Conservation (phyloP, 2,797 vertebrate genomes). For the Gadopsis bispinosus region DNA sequence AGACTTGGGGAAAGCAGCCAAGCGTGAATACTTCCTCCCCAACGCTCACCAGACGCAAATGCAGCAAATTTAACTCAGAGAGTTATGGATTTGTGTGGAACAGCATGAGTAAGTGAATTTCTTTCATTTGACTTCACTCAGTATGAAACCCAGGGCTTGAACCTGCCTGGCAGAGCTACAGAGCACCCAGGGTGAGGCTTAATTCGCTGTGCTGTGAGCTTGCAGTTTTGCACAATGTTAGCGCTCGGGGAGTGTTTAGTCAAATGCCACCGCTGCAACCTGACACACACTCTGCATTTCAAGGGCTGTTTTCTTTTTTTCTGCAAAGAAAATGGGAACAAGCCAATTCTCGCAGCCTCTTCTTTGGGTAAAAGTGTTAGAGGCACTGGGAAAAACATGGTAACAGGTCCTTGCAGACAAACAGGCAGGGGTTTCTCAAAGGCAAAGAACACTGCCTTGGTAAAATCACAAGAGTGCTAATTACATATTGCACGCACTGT, state of each 20-base stretch:
- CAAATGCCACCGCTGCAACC: constrained; percentile 54
- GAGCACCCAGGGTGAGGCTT: constrained; percentile 55
- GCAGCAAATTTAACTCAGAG: constrained; percentile 64
- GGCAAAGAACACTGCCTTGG: constrained; percentile 50
- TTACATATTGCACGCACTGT: constrained; percentile 65
- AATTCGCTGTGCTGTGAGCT: constrained; percentile 53
- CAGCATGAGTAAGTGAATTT: constrained; percentile 75
- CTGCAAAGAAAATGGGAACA: background rate
- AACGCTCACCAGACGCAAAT: constrained; percentile 60
- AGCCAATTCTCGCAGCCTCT: constrained; percentile 36
- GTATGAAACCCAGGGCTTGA: constrained; percentile 64
- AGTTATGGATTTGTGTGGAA: constrained; percentile 67
- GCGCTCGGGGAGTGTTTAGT: constrained; percentile 56
- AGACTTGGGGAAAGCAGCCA: constrained; percentile 49
- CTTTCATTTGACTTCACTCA: constrained; percentile 76
- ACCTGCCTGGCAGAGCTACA: constrained; percentile 61
- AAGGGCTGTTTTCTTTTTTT: constrained; percentile 31
- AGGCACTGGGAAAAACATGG: constrained; percentile 71
- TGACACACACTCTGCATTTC: constrained; percentile 58
- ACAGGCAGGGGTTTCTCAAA: constrained; percentile 57
- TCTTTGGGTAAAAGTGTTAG: constrained; percentile 65
- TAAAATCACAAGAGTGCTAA: constrained; percentile 49
- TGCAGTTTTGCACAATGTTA: constrained; percentile 41
- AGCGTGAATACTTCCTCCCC: constrained; percentile 66
- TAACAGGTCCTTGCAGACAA: constrained; percentile 65